Evolutionary conservation across 1,140 invertebrate species (phyloP).

Genomic region (Philaenus spumarius): DNA sequence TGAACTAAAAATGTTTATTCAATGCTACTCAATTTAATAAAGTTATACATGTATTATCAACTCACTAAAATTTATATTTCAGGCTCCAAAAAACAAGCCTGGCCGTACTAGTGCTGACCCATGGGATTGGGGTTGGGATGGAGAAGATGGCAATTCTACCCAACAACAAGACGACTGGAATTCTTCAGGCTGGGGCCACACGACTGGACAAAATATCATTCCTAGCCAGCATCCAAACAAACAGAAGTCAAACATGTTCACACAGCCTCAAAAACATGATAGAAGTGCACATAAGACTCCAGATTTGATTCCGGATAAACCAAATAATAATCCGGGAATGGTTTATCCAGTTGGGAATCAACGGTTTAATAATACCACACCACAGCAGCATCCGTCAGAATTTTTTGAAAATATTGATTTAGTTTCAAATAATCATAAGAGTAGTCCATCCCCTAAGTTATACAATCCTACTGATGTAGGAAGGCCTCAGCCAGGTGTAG

Average conservation of each 20-base stretch:
- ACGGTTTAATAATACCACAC: neutral
- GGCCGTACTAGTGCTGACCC: slow-evolving; percentile 16
- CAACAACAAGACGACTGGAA: slow-evolving; percentile 12
- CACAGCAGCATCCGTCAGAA: slow-evolving; percentile 9
- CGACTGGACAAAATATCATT: neutral
- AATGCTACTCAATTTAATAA: too few relatives aligned
- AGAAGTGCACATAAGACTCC: slow-evolving; percentile 3
- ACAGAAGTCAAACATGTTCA: neutral
- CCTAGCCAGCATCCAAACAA: neutral
- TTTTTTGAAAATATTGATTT: slow-evolving; percentile 20
- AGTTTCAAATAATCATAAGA: slow-evolving; percentile 6
- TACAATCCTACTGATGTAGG: neutral
- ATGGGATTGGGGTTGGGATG: slow-evolving; percentile 25
- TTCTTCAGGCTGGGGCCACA: slow-evolving; percentile 6
- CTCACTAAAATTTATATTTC: too few relatives aligned
- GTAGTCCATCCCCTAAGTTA: neutral
- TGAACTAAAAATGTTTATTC: too few relatives aligned
- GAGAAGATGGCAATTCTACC: slow-evolving; percentile 11
- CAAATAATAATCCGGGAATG: neutral
- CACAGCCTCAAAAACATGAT: neutral
- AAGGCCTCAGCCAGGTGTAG: neutral
- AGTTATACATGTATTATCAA: too few relatives aligned
- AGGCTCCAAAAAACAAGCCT: slow-evolving; percentile 8
- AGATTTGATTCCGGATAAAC: slow-evolving; percentile 5
- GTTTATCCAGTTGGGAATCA: too few relatives aligned